Evolutionary conservation across 2,888 invertebrate species (phyloP).

Genomic region (Physocephala rufipes): DNA sequence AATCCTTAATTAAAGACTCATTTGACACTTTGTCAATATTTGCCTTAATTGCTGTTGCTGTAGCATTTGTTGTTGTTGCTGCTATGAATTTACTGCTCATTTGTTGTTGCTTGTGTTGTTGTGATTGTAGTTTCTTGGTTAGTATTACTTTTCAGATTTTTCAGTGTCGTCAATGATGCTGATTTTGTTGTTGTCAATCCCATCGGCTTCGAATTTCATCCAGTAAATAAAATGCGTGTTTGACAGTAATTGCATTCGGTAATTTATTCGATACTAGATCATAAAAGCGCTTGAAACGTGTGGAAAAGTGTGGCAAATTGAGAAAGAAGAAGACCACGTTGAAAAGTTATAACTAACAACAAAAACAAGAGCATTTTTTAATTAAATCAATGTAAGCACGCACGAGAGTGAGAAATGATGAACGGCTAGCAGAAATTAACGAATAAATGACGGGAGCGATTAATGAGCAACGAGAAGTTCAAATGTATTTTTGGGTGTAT

Average conservation of each 20-base stretch:
- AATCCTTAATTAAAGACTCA: constrained; percentile 23
- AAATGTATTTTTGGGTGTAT: too few species aligned
- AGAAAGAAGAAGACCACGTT: background rate
- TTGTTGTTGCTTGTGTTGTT: too few species aligned
- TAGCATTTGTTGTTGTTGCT: too few species aligned
- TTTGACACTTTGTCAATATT: background rate
- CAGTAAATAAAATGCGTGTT: constrained; percentile 6
- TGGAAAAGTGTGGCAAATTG: background rate
- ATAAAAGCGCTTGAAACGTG: background rate
- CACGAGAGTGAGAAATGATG: background rate
- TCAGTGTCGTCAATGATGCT: background rate
- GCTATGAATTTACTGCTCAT: too few species aligned
- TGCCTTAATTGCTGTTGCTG: too few species aligned
- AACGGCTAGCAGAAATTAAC: background rate
- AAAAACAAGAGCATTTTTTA: background rate
- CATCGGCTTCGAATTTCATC: background rate
- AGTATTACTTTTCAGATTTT: too few species aligned
- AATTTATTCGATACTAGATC: background rate
- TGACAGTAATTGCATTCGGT: constrained; percentile 19
- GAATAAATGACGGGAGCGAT: background rate
- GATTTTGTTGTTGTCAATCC: background rate
- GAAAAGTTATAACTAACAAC: background rate
- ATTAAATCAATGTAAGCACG: background rate
- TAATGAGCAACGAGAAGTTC: background rate
- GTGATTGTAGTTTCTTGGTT: too few species aligned